Evolutionary conservation across 2,797 vertebrate genomes (phyloP).

Genomic region (Strix occidentalis): DNA sequence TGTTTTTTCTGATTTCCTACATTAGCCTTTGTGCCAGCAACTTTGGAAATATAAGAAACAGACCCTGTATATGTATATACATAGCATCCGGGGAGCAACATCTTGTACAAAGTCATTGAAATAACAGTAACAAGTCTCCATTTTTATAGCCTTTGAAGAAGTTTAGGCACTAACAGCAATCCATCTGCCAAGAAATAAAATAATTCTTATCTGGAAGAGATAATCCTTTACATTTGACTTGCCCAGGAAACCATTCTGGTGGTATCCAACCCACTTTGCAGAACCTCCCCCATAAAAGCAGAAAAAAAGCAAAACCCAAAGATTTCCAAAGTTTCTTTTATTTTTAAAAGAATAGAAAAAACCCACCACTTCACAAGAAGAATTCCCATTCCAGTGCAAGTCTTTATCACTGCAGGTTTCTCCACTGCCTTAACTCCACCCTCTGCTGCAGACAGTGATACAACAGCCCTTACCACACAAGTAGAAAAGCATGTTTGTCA

Average conservation of each 20-base stretch:
- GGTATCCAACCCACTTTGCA: not conserved
- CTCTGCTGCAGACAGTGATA: not conserved
- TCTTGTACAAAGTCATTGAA: not conserved
- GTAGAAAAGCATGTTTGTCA: accelerated
- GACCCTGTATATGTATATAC: not conserved
- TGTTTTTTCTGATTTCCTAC: not conserved
- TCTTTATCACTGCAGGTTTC: not conserved
- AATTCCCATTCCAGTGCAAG: not conserved
- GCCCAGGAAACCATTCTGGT: not conserved
- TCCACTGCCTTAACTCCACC: accelerated
- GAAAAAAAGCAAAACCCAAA: not conserved
- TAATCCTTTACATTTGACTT: not conserved
- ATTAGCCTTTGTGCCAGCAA: not conserved
- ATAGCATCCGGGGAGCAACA: not conserved
- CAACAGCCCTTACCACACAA: accelerated
- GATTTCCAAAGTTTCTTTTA: not conserved
- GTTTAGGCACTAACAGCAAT: not conserved
- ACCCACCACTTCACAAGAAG: not conserved
- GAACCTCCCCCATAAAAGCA: not conserved
- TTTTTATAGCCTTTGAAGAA: slow-evolving; percentile 25
- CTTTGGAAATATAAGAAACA: not conserved
- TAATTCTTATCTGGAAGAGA: not conserved
- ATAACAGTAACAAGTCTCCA: not conserved
- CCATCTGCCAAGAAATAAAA: not conserved
- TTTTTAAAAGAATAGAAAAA: not conserved